Base-by-base conservation (phyloP, 2,113 vertebrate species). In the Leuciscus idus region DNA sequence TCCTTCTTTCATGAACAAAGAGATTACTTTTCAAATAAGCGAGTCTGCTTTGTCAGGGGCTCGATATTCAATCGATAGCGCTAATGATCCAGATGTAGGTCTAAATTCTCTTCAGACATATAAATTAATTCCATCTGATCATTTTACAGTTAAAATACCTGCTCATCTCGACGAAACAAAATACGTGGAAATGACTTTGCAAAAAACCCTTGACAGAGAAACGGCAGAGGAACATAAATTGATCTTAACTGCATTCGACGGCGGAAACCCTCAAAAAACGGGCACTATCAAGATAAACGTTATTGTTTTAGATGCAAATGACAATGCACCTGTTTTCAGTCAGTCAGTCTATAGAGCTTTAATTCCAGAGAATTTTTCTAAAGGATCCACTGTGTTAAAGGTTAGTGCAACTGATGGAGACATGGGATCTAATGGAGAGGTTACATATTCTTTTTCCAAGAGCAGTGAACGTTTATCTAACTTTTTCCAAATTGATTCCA, bases 11-110 rank as follows among this genome's bases (percentile, higher is more conserved):
- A 92, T 89, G 10, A 93, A 92, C 83, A 87, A 87, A 68, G 93
- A 94, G 75, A 92, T 94, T 87, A 90, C 87, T 86, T 90, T 96
- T 92, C 93, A 96, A 91, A 94, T 96, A 85, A 95, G 94, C 6
- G 96, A 97, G 93, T 92, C 91, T 0, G 91, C 95, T 0, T 64
- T 95, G 15, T 93, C 94, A 0, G 96, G 96, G 10, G 93, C 95
- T 28, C 93, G 94, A 39, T 96, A 96, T 88, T 94, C 94, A 73
- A 83, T 95, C 80, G 94, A 95, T 64, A 95, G 93, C 75, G 94
- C 95, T 70, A 90, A 92, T 77, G 95, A 95, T 87, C 91, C 94
- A 17, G 94, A 95, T 83, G 92, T 94, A 43, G 94, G 92, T 19
- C 86, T 89, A 79, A 95, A 95, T 89, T 91, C 93, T 21, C 88